phyloP scores from a whole-genome alignment of 1,140 invertebrate species.

The Drosophila nebulosa region DNA sequence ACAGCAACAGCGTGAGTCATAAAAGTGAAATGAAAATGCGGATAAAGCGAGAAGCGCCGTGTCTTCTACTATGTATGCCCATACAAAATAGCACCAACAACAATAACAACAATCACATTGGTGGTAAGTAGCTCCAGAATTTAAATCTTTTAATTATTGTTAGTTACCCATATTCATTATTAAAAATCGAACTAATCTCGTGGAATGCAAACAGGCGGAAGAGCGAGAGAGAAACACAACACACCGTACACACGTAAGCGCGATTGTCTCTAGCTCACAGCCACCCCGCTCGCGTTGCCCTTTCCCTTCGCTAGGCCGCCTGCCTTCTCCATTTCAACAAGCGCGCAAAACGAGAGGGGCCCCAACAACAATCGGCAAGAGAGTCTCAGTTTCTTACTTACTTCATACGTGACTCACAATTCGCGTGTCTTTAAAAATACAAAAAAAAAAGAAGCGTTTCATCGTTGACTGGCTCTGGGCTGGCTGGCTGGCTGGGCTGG shows the following conservation, averaged over 20 bases:
- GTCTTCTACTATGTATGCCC: conserved; percentile 84
- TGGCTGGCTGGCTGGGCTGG: conserved; percentile 38
- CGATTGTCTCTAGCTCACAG: conserved; percentile 9
- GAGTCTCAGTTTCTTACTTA: conserved; percentile 70
- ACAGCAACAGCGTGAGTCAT: conserved; percentile 80
- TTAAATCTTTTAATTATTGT: neutral
- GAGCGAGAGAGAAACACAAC: conserved; percentile 9
- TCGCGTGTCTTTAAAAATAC: conserved; percentile 75
- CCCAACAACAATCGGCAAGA: conserved; percentile 26
- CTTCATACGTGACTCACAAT: conserved; percentile 77
- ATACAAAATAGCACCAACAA: conserved; percentile 71
- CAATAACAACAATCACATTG: conserved; percentile 73
- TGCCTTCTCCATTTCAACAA: conserved; percentile 45
- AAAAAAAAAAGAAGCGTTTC: conserved; percentile 74
- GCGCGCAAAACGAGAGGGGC: conserved; percentile 3
- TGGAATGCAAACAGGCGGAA: neutral
- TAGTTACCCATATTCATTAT: neutral
- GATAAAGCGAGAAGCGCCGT: conserved; percentile 85
- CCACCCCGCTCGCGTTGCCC: too few species aligned
- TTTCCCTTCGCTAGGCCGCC: neutral
- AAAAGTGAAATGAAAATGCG: conserved; percentile 83
- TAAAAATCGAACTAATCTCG: neutral
- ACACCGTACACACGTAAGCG: conserved; percentile 23
- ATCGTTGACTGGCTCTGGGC: conserved; percentile 35
- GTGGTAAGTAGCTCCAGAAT: conserved; percentile 81